phyloP scores from a whole-genome alignment of 2,888 invertebrate species.

The Sabellastarte sp. region DNA sequence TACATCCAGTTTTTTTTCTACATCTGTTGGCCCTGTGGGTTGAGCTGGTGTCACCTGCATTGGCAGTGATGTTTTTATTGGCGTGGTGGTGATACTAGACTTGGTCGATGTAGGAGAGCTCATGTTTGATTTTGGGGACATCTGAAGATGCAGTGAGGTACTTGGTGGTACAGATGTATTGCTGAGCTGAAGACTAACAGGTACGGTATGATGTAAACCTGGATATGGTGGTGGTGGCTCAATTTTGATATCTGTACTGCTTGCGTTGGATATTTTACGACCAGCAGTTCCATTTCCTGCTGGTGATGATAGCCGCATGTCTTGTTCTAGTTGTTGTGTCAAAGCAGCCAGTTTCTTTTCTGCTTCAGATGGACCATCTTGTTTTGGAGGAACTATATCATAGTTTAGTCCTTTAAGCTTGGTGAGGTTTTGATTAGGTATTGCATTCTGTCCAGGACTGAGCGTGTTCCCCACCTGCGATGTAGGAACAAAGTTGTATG shows the following conservation, averaged over 20 bases:
- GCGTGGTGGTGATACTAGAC: constrained; percentile 13
- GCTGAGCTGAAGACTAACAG: constrained; percentile 15
- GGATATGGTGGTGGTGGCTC: constrained; percentile 47
- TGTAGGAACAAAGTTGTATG: not conserved
- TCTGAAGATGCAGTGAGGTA: not conserved
- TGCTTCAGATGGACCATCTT: constrained; percentile 31
- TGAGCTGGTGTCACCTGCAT: constrained; percentile 88
- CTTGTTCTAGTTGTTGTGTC: constrained; percentile 47
- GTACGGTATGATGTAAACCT: constrained; percentile 18
- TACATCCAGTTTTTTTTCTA: constrained; percentile 89
- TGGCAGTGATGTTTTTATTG: constrained; percentile 67
- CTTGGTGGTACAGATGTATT: constrained; percentile 3
- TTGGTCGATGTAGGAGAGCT: constrained; percentile 10
- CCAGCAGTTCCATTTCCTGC: not conserved
- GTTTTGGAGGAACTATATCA: constrained; percentile 26
- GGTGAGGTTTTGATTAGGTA: not conserved
- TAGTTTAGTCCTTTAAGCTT: constrained; percentile 24
- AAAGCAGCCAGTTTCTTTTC: constrained; percentile 53
- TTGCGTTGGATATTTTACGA: not conserved
- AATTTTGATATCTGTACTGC: not conserved
- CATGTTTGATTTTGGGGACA: constrained; percentile 12
- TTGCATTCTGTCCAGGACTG: not conserved
- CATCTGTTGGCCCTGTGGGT: constrained; percentile 84
- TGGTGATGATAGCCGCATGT: constrained; percentile 24
- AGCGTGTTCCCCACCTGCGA: too few relatives aligned